phyloP scores from a whole-genome alignment of 2,888 invertebrate genomes.

The Synergus itoensis region DNA sequence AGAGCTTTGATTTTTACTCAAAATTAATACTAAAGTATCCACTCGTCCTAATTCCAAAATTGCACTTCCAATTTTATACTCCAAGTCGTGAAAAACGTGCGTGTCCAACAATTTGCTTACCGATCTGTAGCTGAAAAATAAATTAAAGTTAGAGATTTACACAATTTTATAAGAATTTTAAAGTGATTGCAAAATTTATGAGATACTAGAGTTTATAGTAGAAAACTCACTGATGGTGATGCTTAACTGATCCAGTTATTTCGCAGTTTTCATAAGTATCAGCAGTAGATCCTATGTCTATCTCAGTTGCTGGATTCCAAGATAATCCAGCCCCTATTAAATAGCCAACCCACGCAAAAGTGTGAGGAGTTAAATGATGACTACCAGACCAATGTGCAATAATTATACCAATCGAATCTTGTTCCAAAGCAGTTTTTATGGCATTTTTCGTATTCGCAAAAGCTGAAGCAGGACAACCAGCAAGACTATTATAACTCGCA shows the following conservation, averaged over 20 bases:
- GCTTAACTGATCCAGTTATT: constrained; percentile 58
- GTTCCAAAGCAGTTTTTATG: constrained; percentile 78
- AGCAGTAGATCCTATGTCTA: constrained; percentile 67
- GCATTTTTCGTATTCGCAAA: constrained; percentile 81
- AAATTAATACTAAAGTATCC: constrained; percentile 80
- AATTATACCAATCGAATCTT: constrained; percentile 79
- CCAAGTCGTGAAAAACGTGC: constrained; percentile 79
- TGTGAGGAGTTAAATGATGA: constrained; percentile 81
- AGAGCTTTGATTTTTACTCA: constrained; percentile 78
- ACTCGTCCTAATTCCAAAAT: constrained; percentile 81
- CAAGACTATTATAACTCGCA: constrained; percentile 81
- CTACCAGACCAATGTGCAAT: constrained; percentile 82
- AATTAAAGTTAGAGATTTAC: background rate
- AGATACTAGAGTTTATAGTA: no score
- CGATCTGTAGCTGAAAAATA: constrained; percentile 65
- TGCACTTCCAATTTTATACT: constrained; percentile 78
- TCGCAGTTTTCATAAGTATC: constrained; percentile 71
- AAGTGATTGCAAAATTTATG: background rate
- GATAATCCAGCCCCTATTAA: constrained; percentile 80
- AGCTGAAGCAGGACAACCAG: constrained; percentile 82
- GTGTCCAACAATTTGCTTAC: constrained; percentile 79
- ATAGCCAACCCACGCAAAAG: constrained; percentile 82
- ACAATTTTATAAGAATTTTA: background rate
- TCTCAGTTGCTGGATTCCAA: constrained; percentile 80
- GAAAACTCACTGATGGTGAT: constrained; percentile 26